phyloP scores from a whole-genome alignment of 1,140 invertebrate genomes.

The Hetaerina americana region DNA sequence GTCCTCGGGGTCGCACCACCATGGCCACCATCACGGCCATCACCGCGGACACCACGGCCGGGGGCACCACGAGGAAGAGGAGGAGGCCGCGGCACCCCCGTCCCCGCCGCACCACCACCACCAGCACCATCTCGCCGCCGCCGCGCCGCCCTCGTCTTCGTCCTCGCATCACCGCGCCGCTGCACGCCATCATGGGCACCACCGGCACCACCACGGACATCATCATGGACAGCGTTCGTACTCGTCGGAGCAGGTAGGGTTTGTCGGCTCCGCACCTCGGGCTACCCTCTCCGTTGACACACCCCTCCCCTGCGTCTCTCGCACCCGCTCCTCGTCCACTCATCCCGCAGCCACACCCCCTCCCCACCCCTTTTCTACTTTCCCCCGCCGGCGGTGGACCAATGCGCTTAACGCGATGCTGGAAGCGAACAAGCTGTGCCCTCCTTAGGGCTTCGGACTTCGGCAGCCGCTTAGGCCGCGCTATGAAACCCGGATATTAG shows the following conservation, averaged over 20 bases:
- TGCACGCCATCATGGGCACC: constrained; percentile 8
- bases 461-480: too few relatives aligned
- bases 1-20: constrained; percentile 22
- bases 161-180: constrained; percentile 12
- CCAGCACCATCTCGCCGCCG: constrained; percentile 4
- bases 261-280: neutral
- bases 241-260: neutral
- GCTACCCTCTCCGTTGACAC: too few relatives aligned
- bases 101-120: neutral
- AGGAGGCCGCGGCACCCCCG: constrained; percentile 2
- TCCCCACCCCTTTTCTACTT: too few relatives aligned
- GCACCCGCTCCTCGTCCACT: too few relatives aligned
- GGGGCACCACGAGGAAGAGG: neutral
- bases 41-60: constrained; percentile 15
- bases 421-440: too few relatives aligned
- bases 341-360: too few relatives aligned
- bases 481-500: too few relatives aligned
- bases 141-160: constrained; percentile 11
- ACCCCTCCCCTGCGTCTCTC: too few relatives aligned
- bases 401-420: too few relatives aligned
- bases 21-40: constrained; percentile 26
- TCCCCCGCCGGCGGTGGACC: too few relatives aligned
- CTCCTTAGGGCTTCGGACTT: too few relatives aligned
- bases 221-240: neutral
- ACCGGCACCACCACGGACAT: neutral